Evolutionary conservation across 1,140 invertebrate species (phyloP), one percentile per base, ranked within the genome.

Genomic region (Trichoplusia ni): DNA sequence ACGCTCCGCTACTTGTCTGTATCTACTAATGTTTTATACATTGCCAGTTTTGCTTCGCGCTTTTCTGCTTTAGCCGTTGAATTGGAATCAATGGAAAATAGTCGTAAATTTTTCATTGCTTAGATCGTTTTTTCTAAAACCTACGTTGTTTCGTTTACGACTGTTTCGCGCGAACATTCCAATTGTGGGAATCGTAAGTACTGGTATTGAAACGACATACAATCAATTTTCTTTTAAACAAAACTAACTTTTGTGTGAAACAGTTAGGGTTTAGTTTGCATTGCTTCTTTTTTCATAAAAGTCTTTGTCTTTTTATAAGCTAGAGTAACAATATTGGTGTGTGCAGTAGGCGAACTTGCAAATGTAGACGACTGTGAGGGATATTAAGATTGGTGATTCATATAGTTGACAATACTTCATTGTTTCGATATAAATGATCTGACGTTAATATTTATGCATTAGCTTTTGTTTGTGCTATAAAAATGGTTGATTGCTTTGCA

Each of bases 1-100:
- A 73, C 64, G 76, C 66, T 74, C 69, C 77, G 81, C 72, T 81
- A 81, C 80, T 84, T 82, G 82, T 86, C 83, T 84, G 73, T 89
- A 51, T 84, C 77, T 84, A 80, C 79, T 84, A 84, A 89, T 86
- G 84, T 85, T 84, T 85, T 85, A 89, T 89, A 89, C 86, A 89
- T 89, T 68, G 80, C 73, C 71, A 49, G 75, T 78, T 72, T 68
- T 25, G 64, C 58, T 68, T 64, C 67, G 54, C 71, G 71, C 61
- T 69, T 69, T 70, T 60, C 29, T 67, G 64, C 68, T 67, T 64
- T 63, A 70, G 58, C 9, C 69, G 54, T 27, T 63, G 38, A 21
- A 38, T 64, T 19, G 40, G 44, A 40, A 37, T 60, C 81, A 75
- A 69, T 78, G 81, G 75, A 83, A 83, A 82, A 79, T 40, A 61